These are phyloP conservation scores for Hypomecis punctinalis DNA, from an alignment of 2,888 invertebrate species.

Conservation along the genomic window DNA sequence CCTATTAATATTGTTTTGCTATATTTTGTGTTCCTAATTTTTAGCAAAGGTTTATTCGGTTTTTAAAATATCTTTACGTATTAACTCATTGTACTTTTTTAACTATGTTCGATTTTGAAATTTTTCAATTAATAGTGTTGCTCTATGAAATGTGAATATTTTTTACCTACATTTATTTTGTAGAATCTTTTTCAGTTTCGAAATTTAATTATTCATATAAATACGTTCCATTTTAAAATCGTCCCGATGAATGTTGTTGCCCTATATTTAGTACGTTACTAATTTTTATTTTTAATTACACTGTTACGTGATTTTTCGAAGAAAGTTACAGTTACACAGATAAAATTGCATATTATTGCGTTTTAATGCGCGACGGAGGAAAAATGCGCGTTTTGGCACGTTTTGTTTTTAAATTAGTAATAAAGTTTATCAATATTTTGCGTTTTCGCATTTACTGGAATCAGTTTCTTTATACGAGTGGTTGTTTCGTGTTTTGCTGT, in stretches of 20 bases:
- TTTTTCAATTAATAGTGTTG: no score
- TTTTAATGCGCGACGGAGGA: constrained; percentile 22
- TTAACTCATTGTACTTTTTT: no score
- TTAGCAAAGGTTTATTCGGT: no score
- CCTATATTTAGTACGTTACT: constrained; percentile 6
- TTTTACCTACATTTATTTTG: no score
- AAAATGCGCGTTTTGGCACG: constrained; percentile 41
- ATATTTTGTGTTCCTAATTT: no score
- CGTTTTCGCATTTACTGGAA: constrained; percentile 39
- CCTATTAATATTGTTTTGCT: no score
- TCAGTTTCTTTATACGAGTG: constrained; percentile 29
- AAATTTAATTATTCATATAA: no score
- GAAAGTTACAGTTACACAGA: constrained; percentile 25
- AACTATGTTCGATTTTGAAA: no score
- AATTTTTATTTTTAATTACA: constrained; percentile 7
- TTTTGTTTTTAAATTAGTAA: constrained; percentile 36
- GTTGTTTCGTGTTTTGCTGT: constrained; percentile 18
- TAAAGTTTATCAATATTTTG: constrained; percentile 35
- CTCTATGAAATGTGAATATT: no score
- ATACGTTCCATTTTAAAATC: background rate
- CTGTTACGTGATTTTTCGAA: constrained; percentile 30
- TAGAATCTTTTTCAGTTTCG: no score
- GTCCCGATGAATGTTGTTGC: background rate
- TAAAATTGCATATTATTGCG: constrained; percentile 33
- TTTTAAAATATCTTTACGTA: no score